These are phyloP conservation scores for Beaufortia kweichowensis DNA, from an alignment of 2,113 vertebrate species.

Conservation along the genomic window DNA sequence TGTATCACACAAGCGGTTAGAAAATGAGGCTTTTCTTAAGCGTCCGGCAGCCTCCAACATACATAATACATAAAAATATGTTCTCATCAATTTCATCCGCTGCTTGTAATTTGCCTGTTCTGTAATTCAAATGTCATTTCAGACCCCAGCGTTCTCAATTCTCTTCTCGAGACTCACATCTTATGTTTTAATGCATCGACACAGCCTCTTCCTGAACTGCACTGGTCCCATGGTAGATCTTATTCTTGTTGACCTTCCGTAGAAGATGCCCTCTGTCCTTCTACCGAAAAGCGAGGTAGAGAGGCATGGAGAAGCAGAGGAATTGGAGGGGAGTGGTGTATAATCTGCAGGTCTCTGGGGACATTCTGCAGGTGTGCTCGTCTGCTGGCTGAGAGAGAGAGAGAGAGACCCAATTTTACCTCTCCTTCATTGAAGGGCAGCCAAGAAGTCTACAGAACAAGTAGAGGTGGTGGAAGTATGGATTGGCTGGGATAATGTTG, in stretches of 20 bases:
- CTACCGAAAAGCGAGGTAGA: slow-evolving; percentile 46
- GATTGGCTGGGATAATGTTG: slow-evolving; percentile 40
- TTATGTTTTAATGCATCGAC: slow-evolving; percentile 24
- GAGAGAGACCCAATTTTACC: slow-evolving; percentile 57
- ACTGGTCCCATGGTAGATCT: slow-evolving; percentile 52
- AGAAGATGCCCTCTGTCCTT: slow-evolving; percentile 50
- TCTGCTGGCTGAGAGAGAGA: slow-evolving; percentile 26
- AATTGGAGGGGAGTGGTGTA: slow-evolving; percentile 13
- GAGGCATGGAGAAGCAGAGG: slow-evolving; percentile 10
- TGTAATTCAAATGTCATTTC: slow-evolving; percentile 29
- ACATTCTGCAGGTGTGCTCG: slow-evolving; percentile 48
- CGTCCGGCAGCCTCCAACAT: not conserved
- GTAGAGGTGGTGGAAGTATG: slow-evolving; percentile 40
- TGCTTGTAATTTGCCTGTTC: slow-evolving; percentile 13
- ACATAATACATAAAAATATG: slow-evolving; percentile 2
- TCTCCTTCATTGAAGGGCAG: slow-evolving; percentile 70
- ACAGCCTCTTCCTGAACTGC: slow-evolving; percentile 37
- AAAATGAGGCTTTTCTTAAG: not conserved
- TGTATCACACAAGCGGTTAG: not conserved
- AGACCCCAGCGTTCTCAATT: not conserved
- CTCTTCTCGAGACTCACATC: not conserved
- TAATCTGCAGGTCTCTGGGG: slow-evolving; percentile 64
- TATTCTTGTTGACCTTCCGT: slow-evolving; percentile 65
- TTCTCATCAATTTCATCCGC: not conserved
- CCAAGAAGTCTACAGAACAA: slow-evolving; percentile 41